Conservation (phyloP, 2,888 invertebrate species). For the Campoplex nolae region DNA sequence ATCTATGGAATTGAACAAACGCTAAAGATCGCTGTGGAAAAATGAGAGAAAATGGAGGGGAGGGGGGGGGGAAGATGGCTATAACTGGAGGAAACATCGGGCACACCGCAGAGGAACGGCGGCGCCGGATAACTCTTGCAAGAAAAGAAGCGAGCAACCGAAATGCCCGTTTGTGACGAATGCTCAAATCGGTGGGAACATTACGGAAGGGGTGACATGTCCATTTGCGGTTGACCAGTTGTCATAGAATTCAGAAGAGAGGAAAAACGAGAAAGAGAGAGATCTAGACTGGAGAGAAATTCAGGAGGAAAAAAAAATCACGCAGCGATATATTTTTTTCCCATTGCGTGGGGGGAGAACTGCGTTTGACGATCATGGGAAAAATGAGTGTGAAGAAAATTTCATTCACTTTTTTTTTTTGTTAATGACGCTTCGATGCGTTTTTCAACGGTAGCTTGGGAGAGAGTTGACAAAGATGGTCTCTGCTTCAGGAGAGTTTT, state of each 20-base stretch:
- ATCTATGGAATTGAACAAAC: conserved; percentile 20
- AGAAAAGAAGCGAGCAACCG: conserved; percentile 64
- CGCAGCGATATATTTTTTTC: conserved; percentile 18
- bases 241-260: conserved; percentile 70
- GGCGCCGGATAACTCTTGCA: conserved; percentile 65
- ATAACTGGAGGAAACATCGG: conserved; percentile 55
- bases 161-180: conserved; percentile 68
- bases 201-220: conserved; percentile 83
- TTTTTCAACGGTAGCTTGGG: not conserved
- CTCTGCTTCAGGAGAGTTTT: not conserved
- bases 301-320: conserved; percentile 8
- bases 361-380: conserved; percentile 27
- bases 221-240: conserved; percentile 84
- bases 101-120: conserved; percentile 58
- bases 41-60: conserved; percentile 74
- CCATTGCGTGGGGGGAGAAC: not conserved
- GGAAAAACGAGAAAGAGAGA: conserved; percentile 52
- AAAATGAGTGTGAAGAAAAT: not conserved
- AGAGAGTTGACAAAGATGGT: not conserved
- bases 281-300: conserved; percentile 16
- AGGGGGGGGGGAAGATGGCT: conserved; percentile 60
- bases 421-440: not conserved
- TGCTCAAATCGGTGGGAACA: conserved; percentile 78
- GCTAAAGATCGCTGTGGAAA: conserved; percentile 73
- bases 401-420: conserved; percentile 26